Base-by-base conservation (phyloP, 2,888 invertebrate genomes). In the Papilio demoleus region DNA sequence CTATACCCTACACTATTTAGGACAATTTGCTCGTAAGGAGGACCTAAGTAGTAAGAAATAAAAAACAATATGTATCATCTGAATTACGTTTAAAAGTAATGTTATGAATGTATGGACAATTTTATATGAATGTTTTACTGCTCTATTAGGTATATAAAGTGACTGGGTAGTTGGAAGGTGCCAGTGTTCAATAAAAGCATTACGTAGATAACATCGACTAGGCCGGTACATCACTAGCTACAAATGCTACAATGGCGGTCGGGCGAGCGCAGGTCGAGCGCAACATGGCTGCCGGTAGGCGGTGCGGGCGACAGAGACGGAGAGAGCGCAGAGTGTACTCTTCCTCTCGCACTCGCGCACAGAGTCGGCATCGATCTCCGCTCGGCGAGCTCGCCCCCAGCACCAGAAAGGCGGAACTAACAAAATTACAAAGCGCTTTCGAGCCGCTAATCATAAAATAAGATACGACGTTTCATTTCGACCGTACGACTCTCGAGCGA, bases 401-500 rank as follows among this genome's bases (percentile, higher is more conserved):
- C 92, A 91, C 91, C 92, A 92, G 91, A 92, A 92, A 92, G 92
- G 92, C 92, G 92, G 92, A 92, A 92, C 92, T 92, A 92, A 92
- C 92, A 92, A 92, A 92, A 92, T 92, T 92, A 92, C 92, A 91
- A 90, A 92, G 92, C 91, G 92, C 92, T 92, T 91, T 92, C 92
- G 90, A 90, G 92, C 92, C 92, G 92, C 92, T 92, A 92, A 92
- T 92, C 92, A 92, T 92, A 92, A 92, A 92, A 92, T 92, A 92
- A 92, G 92, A 92, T 92, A 92, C 92, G 92, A 92, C 92, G 92
- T 92, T 92, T 92, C 92, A 92, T 92, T 92, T 91, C 90, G 90
- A 90, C 88, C 90, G 90, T 91, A 90, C 87, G 84, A 87, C 91
- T 89, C 90, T 90, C 88, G 82, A 90, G 90, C 87, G 92, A 91